Percentiles rank a stretch among this genome's conserved stretches.
phyloP scores from a whole-genome alignment of 2,797 vertebrate species.

The Girardinus metallicus region DNA sequence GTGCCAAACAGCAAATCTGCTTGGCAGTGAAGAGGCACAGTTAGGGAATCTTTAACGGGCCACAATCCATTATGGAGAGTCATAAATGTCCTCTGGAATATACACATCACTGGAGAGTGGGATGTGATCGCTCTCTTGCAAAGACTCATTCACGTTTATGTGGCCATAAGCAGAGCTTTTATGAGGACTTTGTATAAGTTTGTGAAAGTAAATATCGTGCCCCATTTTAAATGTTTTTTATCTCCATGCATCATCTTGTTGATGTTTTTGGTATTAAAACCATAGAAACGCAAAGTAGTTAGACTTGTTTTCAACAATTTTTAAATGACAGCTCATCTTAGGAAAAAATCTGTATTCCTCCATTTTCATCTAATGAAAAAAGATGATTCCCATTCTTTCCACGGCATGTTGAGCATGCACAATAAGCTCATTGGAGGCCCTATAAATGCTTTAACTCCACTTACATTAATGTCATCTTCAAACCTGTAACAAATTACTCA shows the following conservation, averaged over 20 bases:
- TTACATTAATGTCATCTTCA: constrained; percentile 68
- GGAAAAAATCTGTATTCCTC: constrained; percentile 6
- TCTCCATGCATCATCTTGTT: constrained; percentile 11
- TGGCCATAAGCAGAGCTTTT: constrained; percentile 59
- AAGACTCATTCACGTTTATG: constrained; percentile 69
- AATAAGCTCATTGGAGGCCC: constrained; percentile 45
- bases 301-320: constrained; percentile 10
- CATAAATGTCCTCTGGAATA: constrained; percentile 75
- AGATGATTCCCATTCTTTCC: not conserved
- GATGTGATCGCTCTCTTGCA: constrained; percentile 49
- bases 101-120: constrained; percentile 66
- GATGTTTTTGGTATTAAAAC: constrained; percentile 11
- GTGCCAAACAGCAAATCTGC: constrained; percentile 68
- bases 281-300: not conserved
- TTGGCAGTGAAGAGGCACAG: constrained; percentile 69
- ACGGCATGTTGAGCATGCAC: constrained; percentile 25
- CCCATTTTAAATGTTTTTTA: constrained; percentile 29
- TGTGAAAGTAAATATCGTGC: constrained; percentile 46
- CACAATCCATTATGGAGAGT: constrained; percentile 71
- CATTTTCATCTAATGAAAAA: constrained; percentile 24
- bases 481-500: constrained; percentile 72
- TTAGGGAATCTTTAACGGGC: constrained; percentile 73
- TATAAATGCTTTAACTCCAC: constrained; percentile 54
- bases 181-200: constrained; percentile 62
- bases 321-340: not conserved